These are phyloP conservation scores for Elmis aenea DNA, from an alignment of 2,888 invertebrate species.

Conservation along the genomic window DNA sequence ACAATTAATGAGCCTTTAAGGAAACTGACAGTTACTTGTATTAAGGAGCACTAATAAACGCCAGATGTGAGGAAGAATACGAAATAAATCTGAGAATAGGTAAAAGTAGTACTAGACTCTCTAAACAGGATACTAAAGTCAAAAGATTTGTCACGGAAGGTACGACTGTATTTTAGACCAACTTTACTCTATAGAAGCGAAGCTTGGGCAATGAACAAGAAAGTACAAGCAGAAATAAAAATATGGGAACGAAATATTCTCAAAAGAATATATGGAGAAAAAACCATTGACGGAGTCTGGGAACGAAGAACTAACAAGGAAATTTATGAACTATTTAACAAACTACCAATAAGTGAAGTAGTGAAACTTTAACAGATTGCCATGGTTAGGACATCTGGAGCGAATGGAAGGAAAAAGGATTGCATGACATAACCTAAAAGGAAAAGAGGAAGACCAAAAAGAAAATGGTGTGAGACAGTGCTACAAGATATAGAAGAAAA, in stretches of 20 bases:
- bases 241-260: conserved; percentile 5
- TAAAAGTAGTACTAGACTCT: conserved; percentile 1
- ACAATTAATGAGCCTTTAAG: background rate
- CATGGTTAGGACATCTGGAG: conserved; percentile 2
- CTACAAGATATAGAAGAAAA: too few relatives aligned
- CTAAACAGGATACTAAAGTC: conserved; percentile 1
- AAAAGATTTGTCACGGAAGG: background rate
- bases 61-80: too few relatives aligned
- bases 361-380: conserved; percentile 4
- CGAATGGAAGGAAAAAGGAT: too few relatives aligned
- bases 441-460: too few relatives aligned
- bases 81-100: conserved; percentile 5
- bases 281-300: conserved; percentile 6
- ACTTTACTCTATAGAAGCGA: background rate
- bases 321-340: too few relatives aligned
- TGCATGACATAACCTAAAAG: too few relatives aligned
- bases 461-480: too few relatives aligned
- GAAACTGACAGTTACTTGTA: conserved; percentile 4
- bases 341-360: too few relatives aligned
- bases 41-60: conserved; percentile 4
- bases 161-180: conserved; percentile 2
- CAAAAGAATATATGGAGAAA: conserved; percentile 5
- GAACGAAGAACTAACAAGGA: conserved; percentile 4
- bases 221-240: too few relatives aligned
- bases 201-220: too few relatives aligned